phyloP scores from a whole-genome alignment of 2,888 invertebrate species.

The Alsophila aescularia region DNA sequence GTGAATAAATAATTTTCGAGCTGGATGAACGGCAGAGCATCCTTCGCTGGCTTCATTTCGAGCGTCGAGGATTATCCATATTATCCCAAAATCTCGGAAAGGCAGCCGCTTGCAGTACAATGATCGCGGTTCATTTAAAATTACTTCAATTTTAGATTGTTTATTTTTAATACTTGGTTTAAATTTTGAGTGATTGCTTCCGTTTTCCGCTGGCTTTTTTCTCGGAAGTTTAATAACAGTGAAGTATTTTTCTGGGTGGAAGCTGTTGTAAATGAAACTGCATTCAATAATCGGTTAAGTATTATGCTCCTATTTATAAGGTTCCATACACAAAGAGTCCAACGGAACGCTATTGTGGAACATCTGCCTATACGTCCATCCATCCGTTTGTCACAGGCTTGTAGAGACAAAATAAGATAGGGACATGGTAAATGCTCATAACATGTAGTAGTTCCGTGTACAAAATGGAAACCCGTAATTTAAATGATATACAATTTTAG shows the following conservation, averaged over 20 bases:
- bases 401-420: too few species aligned
- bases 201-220: conserved; percentile 43
- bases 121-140: conserved; percentile 69
- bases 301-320: too few species aligned
- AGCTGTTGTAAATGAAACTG: not conserved
- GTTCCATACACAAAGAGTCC: too few species aligned
- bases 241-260: not conserved
- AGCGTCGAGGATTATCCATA: conserved; percentile 76
- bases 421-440: too few species aligned
- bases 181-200: conserved; percentile 60
- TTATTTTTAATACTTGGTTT: conserved; percentile 61
- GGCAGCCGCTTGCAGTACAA: conserved; percentile 64
- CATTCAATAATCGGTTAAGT: too few species aligned
- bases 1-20: conserved; percentile 75
- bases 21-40: conserved; percentile 66
- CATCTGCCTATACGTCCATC: too few species aligned
- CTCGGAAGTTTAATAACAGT: not conserved
- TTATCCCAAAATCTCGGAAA: conserved; percentile 76
- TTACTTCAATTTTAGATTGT: conserved; percentile 66
- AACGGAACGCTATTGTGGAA: too few species aligned
- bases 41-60: conserved; percentile 68
- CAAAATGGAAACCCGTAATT: too few species aligned
- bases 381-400: too few species aligned
- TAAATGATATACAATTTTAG: too few species aligned
- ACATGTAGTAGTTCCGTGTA: too few species aligned